These are phyloP conservation scores for Pseudorasbora parva DNA, from an alignment of 2,113 vertebrate genomes.

Conservation along the genomic window DNA sequence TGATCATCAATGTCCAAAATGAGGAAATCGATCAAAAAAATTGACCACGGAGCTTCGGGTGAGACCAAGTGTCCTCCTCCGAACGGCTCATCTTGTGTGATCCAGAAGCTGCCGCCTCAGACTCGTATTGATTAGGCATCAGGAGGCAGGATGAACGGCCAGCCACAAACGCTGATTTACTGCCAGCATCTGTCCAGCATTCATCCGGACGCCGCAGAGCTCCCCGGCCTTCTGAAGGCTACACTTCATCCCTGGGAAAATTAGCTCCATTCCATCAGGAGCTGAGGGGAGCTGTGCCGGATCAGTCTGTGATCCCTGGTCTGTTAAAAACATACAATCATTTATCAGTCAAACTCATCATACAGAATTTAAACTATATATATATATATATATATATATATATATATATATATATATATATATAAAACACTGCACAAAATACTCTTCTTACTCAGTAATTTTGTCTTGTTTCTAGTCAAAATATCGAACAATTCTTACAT, in stretches of 20 bases:
- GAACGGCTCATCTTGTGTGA: too few species aligned
- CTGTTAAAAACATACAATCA: too few species aligned
- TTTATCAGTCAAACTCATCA: background rate
- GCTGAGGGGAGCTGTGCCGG: background rate
- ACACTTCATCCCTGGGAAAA: background rate
- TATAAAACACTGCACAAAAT: too few species aligned
- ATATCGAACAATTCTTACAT: too few species aligned
- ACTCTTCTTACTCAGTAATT: too few species aligned
- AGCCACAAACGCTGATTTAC: background rate
- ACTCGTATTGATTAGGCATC: conserved; percentile 8
- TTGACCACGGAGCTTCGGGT: background rate
- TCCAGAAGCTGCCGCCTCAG: too few species aligned
- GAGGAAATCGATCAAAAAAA: background rate
- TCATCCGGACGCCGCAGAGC: background rate
- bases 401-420: too few species aligned
- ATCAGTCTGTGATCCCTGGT: too few species aligned
- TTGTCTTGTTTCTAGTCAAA: too few species aligned
- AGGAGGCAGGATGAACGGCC: background rate
- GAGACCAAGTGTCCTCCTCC: background rate
- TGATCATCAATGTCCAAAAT: background rate
- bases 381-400: too few species aligned
- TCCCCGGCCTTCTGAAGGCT: background rate
- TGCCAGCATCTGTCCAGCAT: background rate
- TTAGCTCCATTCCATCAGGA: background rate
- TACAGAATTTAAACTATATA: too few species aligned